Evolutionary conservation across 1,140 invertebrate genomes (phyloP).

Genomic region (Sinonovacula constricta): DNA sequence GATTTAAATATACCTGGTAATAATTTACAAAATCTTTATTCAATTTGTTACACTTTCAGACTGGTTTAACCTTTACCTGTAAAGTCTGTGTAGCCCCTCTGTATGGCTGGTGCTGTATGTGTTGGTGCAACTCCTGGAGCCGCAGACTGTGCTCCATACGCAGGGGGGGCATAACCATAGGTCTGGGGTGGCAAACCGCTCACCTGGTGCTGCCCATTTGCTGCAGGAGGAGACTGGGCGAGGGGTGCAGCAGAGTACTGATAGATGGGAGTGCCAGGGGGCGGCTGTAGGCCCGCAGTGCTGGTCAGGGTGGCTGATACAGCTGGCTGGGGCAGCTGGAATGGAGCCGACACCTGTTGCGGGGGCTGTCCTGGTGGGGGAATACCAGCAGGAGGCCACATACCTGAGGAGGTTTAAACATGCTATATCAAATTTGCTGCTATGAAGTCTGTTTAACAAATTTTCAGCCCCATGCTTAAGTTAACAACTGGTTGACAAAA

Average conservation of each 20-base stretch:
- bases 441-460: neutral
- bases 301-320: neutral
- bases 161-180: constrained; percentile 22
- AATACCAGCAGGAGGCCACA: neutral
- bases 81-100: too few species aligned
- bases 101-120: constrained; percentile 6
- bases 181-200: constrained; percentile 9
- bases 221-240: neutral
- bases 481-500: neutral
- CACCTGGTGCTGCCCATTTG: constrained; percentile 31
- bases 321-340: neutral
- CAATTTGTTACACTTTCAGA: too few species aligned
- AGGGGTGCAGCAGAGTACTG: constrained; percentile 30
- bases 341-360: neutral
- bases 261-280: constrained; percentile 25
- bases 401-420: neutral
- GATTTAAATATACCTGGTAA: too few species aligned
- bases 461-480: neutral
- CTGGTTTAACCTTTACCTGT: too few species aligned
- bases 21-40: too few species aligned
- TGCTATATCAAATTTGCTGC: neutral
- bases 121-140: constrained; percentile 12
- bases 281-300: constrained; percentile 6
- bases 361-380: neutral
- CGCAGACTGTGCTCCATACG: too few species aligned